Evolutionary conservation across 2,888 invertebrate species (phyloP), one percentile per base, ranked within the genome.

Genomic region (Sceliomorpha sp.): DNA sequence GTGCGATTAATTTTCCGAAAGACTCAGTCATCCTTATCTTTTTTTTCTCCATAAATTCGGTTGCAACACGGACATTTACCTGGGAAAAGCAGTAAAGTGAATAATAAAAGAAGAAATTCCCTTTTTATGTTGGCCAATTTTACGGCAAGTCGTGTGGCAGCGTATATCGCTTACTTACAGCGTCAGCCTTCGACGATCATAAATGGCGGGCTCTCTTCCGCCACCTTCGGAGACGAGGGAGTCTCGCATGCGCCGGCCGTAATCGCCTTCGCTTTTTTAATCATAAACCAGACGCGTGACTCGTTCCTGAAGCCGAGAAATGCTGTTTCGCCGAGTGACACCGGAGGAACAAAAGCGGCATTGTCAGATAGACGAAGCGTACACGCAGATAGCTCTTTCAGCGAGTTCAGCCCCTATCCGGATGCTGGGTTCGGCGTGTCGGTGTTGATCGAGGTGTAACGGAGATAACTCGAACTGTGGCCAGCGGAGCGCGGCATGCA

Each of bases 401-500:
- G 39, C 24, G 72, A 40, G 50, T 27, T 13, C 36, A 34, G 17
- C 67, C 62, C 53, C 68, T 60, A 68, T 75, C 59, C 74, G 68
- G 77, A 76, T 76, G 74, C 76, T 53, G 72, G 73, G 76, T 76
- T 78, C 77, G 76, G 75, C 76, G 75, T 74, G 76, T 73, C 79
- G 78, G 84, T 85, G 85, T 87, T 85, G 85, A 86, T 84, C 81
- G 85, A 81, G 86, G 85, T 86, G 87, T 87, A 82, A 87, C 78
- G 79, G 78, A 84, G 86, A 87, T 87, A 87, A 83, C 80, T 82
- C 77, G 77, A 79, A 79, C 70, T 71, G 74, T 82, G 79, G 73
- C 74, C 79, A 82, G 71, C 78, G 77, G 72, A 84, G 83, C 80
- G 80, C 75, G 71, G 76, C 68, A 76, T 81, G 80, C 81, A 79